Conservation (phyloP, 1,140 invertebrate species). For the Pinna nobilis region DNA sequence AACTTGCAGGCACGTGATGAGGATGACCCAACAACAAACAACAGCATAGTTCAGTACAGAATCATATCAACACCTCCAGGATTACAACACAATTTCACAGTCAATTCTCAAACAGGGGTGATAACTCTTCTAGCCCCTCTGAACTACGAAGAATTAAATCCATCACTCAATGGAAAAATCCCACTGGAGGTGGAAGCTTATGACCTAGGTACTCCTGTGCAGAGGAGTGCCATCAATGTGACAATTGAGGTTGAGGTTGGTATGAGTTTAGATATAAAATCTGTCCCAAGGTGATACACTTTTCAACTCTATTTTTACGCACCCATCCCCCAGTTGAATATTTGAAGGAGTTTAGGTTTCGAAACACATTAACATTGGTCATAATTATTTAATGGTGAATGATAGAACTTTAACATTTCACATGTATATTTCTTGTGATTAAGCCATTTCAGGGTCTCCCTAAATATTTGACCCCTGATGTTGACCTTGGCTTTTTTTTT, state of each 20-base stretch:
- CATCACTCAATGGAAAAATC: conserved; percentile 44
- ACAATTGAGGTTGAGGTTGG: conserved; percentile 64
- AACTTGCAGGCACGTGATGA: conserved; percentile 1
- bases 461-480: too few relatives aligned
- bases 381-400: too few relatives aligned
- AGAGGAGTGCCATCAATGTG: conserved; percentile 40
- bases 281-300: too few relatives aligned
- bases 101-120: conserved; percentile 49
- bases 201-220: conserved; percentile 44
- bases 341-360: background rate
- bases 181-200: conserved; percentile 50
- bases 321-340: too few relatives aligned
- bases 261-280: too few relatives aligned
- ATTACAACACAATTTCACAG: conserved; percentile 53
- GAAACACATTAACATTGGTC: background rate
- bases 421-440: too few relatives aligned
- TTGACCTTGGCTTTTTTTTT: too few relatives aligned
- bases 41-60: conserved; percentile 57
- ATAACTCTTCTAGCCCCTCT: conserved; percentile 50
- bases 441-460: too few relatives aligned
- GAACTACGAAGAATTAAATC: conserved; percentile 61
- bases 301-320: too few relatives aligned
- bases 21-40: conserved; percentile 22
- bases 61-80: conserved; percentile 40
- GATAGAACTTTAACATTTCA: too few relatives aligned